Conservation (phyloP, 2,113 vertebrate genomes). For the Gallinago undulata region DNA sequence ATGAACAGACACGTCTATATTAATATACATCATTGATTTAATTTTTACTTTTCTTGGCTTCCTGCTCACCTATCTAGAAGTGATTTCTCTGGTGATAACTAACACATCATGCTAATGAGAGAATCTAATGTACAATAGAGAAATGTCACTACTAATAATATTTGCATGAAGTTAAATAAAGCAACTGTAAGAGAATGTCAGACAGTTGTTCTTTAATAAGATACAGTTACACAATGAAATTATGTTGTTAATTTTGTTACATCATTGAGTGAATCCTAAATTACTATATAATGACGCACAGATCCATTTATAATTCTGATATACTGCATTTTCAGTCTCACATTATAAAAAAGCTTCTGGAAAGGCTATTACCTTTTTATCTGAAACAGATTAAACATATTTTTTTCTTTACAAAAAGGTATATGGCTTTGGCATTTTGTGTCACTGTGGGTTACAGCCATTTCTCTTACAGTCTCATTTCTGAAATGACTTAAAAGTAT, state of each 20-base stretch:
- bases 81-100: constrained; percentile 82
- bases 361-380: constrained; percentile 66
- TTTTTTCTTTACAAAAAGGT: constrained; percentile 60
- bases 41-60: constrained; percentile 79
- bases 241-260: constrained; percentile 82
- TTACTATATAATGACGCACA: constrained; percentile 77
- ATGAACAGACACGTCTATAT: constrained; percentile 69
- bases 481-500: constrained; percentile 65
- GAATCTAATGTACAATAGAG: constrained; percentile 81
- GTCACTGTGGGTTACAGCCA: constrained; percentile 50
- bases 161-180: constrained; percentile 84
- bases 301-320: constrained; percentile 78
- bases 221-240: constrained; percentile 82
- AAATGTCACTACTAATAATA: constrained; percentile 85
- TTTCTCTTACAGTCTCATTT: constrained; percentile 60
- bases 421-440: constrained; percentile 58
- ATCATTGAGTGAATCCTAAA: constrained; percentile 81
- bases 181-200: constrained; percentile 81
- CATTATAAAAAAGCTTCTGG: constrained; percentile 58
- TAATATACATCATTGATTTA: constrained; percentile 76
- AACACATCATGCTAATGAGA: constrained; percentile 81
- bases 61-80: constrained; percentile 76
- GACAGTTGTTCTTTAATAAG: constrained; percentile 82
- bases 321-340: constrained; percentile 67
- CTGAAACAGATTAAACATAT: constrained; percentile 64